These are phyloP conservation scores for Ormyrus labotus DNA, from an alignment of 2,888 invertebrate species.

Conservation along the genomic window DNA sequence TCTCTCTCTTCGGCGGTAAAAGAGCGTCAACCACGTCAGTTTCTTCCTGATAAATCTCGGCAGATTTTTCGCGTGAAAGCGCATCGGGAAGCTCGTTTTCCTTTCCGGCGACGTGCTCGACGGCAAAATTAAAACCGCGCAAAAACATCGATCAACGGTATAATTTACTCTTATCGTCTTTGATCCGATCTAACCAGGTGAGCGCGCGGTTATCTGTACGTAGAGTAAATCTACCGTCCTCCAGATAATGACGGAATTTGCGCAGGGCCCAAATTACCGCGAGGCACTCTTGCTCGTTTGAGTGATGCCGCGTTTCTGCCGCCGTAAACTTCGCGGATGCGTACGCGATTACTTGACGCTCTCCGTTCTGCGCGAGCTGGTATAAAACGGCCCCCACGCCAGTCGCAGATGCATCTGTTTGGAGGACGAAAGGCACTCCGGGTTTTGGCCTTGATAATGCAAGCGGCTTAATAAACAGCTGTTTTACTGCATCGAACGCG, in stretches of 20 bases:
- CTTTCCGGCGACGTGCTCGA: constrained; percentile 1
- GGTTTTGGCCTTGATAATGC: too few species aligned
- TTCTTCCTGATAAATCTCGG: too few species aligned
- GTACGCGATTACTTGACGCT: constrained; percentile 36
- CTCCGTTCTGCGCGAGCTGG: too few species aligned
- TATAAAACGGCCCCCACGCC: too few species aligned
- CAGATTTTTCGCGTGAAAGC: neutral
- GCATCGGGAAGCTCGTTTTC: constrained; percentile 15
- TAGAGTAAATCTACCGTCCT: neutral
- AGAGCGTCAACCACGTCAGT: too few species aligned
- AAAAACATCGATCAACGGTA: neutral
- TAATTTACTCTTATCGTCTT: neutral
- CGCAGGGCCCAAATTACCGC: neutral
- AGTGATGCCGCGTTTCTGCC: neutral
- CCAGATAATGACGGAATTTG: neutral
- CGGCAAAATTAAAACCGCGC: neutral
- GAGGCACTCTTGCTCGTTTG: neutral
- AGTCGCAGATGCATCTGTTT: too few species aligned
- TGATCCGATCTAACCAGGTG: neutral
- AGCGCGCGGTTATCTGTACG: neutral
- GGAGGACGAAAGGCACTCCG: too few species aligned
- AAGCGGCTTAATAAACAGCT: too few species aligned
- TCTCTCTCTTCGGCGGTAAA: too few species aligned
- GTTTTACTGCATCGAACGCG: too few species aligned
- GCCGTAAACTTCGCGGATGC: constrained; percentile 31